Evolutionary conservation across 2,113 vertebrate genomes (phyloP).

Genomic region (Mobula birostris): DNA sequence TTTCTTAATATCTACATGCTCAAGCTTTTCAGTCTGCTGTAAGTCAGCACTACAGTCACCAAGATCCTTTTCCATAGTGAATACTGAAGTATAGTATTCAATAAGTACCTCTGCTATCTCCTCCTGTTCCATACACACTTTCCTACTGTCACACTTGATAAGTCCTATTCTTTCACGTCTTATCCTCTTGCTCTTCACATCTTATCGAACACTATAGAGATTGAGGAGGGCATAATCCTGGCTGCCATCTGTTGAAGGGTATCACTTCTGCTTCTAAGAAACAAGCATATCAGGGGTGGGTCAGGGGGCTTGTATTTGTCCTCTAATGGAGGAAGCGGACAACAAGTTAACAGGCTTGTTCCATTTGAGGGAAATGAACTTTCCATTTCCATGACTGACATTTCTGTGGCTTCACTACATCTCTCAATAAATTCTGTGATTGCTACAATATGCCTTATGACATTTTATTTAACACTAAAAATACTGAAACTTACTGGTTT

Average conservation of each 20-base stretch:
- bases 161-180: background rate
- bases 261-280: too few species aligned
- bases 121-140: too few species aligned
- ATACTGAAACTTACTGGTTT: background rate
- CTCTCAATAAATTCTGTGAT: background rate
- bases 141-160: too few species aligned
- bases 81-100: too few species aligned
- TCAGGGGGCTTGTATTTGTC: background rate
- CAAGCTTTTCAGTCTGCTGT: too few species aligned
- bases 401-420: constrained; percentile 21
- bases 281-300: background rate
- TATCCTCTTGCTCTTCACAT: too few species aligned
- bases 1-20: too few species aligned
- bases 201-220: background rate
- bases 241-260: background rate
- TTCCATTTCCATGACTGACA: constrained; percentile 22
- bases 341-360: background rate
- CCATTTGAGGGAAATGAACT: background rate
- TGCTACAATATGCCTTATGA: background rate
- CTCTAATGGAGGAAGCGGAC: background rate
- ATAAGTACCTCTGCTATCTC: too few species aligned
- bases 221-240: background rate
- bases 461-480: background rate
- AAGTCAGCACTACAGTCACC: too few species aligned
- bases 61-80: too few species aligned